Conservation (phyloP, 2,797 vertebrate genomes). For the Eutrigla gurnardus region DNA sequence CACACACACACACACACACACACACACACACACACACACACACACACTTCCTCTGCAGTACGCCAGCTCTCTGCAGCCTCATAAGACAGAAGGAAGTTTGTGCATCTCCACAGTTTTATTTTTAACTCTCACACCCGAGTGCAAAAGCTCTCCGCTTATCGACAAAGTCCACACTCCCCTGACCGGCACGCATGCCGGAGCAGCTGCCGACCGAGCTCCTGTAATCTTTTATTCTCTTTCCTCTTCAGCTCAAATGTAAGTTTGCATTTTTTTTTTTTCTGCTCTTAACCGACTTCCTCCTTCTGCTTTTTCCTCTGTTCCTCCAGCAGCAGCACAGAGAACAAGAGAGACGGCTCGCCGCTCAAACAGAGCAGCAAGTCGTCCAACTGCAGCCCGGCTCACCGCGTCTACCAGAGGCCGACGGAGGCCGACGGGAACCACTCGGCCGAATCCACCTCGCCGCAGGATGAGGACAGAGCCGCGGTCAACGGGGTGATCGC, state of each 20-base stretch:
- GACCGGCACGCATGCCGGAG: neutral
- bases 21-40: constrained; percentile 32
- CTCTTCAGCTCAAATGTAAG: neutral
- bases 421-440: constrained; percentile 40
- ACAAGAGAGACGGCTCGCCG: constrained; percentile 74
- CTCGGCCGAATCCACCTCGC: constrained; percentile 16
- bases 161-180: constrained; percentile 18
- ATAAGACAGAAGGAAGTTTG: constrained; percentile 72
- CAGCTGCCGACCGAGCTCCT: constrained; percentile 19
- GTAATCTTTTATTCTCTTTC: neutral
- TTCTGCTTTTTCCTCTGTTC: constrained; percentile 63
- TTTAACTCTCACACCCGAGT: constrained; percentile 72
- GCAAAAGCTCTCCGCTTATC: constrained; percentile 35
- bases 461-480: constrained; percentile 67
- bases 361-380: constrained; percentile 75
- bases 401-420: constrained; percentile 52
- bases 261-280: neutral
- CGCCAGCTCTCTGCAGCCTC: constrained; percentile 50
- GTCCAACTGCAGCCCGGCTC: constrained; percentile 75
- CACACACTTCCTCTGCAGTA: constrained; percentile 58
- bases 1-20: constrained; percentile 33
- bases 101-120: constrained; percentile 76
- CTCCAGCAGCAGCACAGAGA: constrained; percentile 73
- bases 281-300: constrained; percentile 62
- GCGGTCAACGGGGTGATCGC: constrained; percentile 77